Conservation (phyloP, 2,797 vertebrate species). For the Cossypha polioptera region DNA sequence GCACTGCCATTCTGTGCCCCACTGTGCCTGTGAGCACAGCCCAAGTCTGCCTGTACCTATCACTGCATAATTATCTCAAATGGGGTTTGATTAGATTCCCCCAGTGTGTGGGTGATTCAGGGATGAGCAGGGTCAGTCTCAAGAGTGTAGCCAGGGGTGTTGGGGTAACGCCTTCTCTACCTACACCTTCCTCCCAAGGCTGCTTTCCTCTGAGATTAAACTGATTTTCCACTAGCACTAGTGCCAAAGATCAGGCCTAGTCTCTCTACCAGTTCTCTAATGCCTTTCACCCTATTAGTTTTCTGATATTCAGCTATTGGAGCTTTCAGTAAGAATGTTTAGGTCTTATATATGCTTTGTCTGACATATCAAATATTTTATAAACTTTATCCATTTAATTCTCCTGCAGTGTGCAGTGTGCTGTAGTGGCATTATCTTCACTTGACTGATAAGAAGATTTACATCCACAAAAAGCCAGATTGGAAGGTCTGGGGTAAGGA, state of each 20-base stretch:
- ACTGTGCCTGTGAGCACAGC: neutral
- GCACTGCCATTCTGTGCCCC: neutral
- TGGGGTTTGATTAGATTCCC: neutral
- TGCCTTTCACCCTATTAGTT: neutral
- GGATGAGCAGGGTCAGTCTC: neutral
- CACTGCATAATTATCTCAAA: neutral
- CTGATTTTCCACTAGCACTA: neutral
- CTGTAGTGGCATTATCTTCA: neutral
- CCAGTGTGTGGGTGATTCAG: neutral
- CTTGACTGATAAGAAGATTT: constrained; percentile 30
- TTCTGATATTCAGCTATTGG: neutral
- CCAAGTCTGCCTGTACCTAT: rapidly evolving
- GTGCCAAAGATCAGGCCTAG: neutral
- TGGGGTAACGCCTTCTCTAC: rapidly evolving
- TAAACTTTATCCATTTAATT: constrained; percentile 33
- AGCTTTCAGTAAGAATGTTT: constrained; percentile 2
- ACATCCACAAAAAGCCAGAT: neutral
- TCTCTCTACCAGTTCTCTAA: neutral
- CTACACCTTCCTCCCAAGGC: neutral
- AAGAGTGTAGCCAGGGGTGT: rapidly evolving
- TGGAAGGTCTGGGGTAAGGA: neutral
- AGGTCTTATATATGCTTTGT: neutral
- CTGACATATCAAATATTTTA: neutral
- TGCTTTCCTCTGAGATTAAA: neutral
- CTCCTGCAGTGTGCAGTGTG: neutral